Percentiles rank a stretch among this genome's conserved stretches.
phyloP scores from a whole-genome alignment of 2,797 vertebrate genomes.

The Craterocephalus amniculus region DNA sequence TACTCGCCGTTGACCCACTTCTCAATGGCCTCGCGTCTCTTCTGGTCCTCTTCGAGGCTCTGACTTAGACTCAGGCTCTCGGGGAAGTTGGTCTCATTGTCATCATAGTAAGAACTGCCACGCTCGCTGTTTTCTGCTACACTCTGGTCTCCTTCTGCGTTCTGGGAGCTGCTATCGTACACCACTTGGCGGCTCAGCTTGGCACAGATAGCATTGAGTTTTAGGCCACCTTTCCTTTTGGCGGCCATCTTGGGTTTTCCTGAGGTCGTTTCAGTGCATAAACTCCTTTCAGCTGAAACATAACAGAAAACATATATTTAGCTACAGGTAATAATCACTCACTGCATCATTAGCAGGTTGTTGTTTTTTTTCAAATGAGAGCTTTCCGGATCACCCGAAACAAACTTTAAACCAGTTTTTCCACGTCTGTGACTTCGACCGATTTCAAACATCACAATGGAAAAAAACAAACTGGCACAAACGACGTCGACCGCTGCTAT shows the following conservation, averaged over 20 bases:
- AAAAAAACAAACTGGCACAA: conserved; percentile 61
- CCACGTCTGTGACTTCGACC: conserved; percentile 35
- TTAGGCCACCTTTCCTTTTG: conserved; percentile 99
- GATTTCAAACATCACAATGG: conserved; percentile 57
- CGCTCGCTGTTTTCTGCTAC: conserved; percentile 83
- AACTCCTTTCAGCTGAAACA: conserved; percentile 94
- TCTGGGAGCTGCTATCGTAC: conserved; percentile 89
- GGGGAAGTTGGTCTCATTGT: conserved; percentile 82
- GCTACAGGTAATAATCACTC: conserved; percentile 1
- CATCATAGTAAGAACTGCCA: conserved; percentile 85
- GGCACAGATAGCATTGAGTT: conserved; percentile 99
- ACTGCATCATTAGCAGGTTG: conserved; percentile 22
- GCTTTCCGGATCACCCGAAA: neutral
- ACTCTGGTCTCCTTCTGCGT: conserved; percentile 82
- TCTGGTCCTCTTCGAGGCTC: conserved; percentile 94
- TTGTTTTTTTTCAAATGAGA: conserved; percentile 15
- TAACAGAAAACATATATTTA: conserved; percentile 29
- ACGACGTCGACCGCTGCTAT: conserved; percentile 67
- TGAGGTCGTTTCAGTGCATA: conserved; percentile 97
- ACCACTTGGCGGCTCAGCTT: conserved; percentile 99
- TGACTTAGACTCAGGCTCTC: conserved; percentile 85
- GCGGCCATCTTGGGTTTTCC: conserved; percentile 98
- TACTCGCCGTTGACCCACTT: conserved; percentile 99
- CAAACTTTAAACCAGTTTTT: conserved; percentile 29
- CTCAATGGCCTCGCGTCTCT: conserved; percentile 95